Conservation (phyloP, 2,888 invertebrate species). For the Glaucopsyche alexis region DNA sequence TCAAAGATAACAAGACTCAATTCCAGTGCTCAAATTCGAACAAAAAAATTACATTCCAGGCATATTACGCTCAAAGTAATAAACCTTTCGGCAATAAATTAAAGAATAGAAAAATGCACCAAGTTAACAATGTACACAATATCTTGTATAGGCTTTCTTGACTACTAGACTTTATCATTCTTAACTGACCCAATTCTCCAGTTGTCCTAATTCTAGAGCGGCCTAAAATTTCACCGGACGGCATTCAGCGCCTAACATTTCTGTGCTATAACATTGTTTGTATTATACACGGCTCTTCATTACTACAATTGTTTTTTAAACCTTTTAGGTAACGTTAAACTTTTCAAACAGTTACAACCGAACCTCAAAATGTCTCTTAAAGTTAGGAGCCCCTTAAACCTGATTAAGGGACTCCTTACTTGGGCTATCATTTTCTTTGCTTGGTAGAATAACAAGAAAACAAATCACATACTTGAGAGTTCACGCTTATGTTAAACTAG, state of each 20-base stretch:
- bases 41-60: not conserved
- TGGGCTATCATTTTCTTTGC: no score
- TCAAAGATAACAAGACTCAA: no score
- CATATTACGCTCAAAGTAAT: not conserved
- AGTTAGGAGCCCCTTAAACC: not conserved
- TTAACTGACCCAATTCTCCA: conserved; percentile 66
- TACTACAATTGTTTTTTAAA: not conserved
- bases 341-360: no score
- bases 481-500: no score
- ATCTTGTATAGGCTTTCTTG: conserved; percentile 39
- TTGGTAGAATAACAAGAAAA: not conserved
- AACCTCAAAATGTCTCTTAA: not conserved
- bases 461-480: no score
- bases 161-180: conserved; percentile 48
- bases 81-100: not conserved
- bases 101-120: conserved; percentile 3
- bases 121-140: not conserved
- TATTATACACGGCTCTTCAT: not conserved
- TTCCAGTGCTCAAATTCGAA: no score
- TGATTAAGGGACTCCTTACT: no score
- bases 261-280: conserved; percentile 19
- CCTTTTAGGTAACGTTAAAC: not conserved
- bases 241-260: conserved; percentile 34
- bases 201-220: conserved; percentile 61
- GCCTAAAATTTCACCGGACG: conserved; percentile 48